Evolutionary conservation across 2,113 vertebrate species (phyloP).

Genomic region (Rostratula benghalensis): DNA sequence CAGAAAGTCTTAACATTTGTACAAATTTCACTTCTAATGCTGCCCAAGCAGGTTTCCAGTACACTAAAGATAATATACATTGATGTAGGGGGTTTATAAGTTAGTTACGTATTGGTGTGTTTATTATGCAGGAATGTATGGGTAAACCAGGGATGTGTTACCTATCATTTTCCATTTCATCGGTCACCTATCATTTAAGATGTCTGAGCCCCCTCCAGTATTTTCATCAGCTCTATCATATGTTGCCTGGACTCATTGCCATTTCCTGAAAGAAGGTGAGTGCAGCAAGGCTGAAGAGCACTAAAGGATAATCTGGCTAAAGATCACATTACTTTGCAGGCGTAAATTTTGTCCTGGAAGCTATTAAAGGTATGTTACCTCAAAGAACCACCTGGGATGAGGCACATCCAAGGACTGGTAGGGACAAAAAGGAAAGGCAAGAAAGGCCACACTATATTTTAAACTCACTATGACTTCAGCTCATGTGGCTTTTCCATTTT

Average conservation of each 20-base stretch:
- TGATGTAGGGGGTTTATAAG: too few species aligned
- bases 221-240: neutral
- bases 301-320: neutral
- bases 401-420: neutral
- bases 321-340: neutral
- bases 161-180: neutral
- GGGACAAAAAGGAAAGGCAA: neutral
- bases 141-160: neutral
- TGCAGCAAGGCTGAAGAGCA: constrained; percentile 9
- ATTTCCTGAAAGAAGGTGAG: neutral
- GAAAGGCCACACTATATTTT: neutral
- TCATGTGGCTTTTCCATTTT: neutral
- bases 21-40: neutral
- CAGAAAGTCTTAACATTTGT: neutral
- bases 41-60: neutral
- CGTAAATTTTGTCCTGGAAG: neutral
- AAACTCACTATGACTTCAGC: neutral
- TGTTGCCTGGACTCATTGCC: neutral
- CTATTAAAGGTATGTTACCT: neutral
- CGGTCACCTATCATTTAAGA: neutral
- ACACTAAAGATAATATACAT: neutral
- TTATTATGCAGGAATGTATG: neutral
- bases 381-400: neutral
- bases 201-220: neutral
- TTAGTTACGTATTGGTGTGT: neutral